phyloP scores from a whole-genome alignment of 2,113 vertebrate genomes.

The Callionymus lyra region DNA sequence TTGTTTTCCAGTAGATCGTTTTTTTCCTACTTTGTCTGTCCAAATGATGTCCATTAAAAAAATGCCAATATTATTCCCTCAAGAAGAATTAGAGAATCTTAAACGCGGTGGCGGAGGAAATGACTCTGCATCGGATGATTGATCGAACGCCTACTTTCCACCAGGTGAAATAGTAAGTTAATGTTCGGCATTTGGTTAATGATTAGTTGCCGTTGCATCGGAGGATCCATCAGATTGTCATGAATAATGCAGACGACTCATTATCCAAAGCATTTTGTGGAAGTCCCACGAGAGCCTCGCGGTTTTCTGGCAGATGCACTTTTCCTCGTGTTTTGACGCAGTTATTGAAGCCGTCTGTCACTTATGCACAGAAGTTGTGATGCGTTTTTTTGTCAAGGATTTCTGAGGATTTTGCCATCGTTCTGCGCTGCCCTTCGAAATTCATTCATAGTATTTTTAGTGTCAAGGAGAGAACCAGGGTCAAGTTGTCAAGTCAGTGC shows the following conservation, averaged over 20 bases:
- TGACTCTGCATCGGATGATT: conserved; percentile 11
- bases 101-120: neutral
- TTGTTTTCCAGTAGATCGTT: too few species aligned
- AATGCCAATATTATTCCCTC: too few species aligned
- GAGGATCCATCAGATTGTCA: conserved; percentile 40
- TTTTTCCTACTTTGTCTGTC: too few species aligned
- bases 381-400: too few species aligned
- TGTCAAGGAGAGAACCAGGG: too few species aligned
- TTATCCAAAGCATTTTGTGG: conserved; percentile 48
- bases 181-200: conserved; percentile 35
- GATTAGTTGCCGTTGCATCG: conserved; percentile 38
- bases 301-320: conserved; percentile 23
- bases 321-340: conserved; percentile 33
- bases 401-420: too few species aligned
- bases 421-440: too few species aligned
- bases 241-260: conserved; percentile 58
- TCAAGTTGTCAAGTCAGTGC: too few species aligned
- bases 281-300: conserved; percentile 25
- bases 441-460: too few species aligned
- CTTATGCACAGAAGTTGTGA: conserved; percentile 3
- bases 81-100: too few species aligned
- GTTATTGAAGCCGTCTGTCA: conserved; percentile 26
- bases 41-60: too few species aligned
- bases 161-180: conserved; percentile 28
- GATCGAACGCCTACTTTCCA: conserved; percentile 32